Conservation (phyloP, 2,888 invertebrate genomes). For the Scotopteryx bipunctaria region DNA sequence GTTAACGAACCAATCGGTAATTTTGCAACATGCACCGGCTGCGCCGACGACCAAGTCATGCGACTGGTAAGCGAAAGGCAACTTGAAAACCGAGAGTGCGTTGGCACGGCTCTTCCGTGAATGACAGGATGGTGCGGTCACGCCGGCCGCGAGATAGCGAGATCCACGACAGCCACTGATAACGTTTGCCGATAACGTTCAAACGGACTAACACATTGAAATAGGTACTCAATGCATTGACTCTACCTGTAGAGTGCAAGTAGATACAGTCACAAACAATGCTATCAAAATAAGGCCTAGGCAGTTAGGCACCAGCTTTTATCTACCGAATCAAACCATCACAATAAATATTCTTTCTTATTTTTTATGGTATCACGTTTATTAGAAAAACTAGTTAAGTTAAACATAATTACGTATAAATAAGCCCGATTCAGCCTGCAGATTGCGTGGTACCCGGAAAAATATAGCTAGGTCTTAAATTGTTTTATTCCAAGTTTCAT, state of each 20-base stretch:
- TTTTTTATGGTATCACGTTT: slow-evolving; percentile 1
- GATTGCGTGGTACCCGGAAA: too few species aligned
- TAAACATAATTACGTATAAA: too few species aligned
- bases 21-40: slow-evolving; percentile 71
- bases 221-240: slow-evolving; percentile 10
- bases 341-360: not conserved
- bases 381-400: too few species aligned
- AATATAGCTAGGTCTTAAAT: too few species aligned
- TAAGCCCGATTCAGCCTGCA: too few species aligned
- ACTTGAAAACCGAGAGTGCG: slow-evolving; percentile 73
- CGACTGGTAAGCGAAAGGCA: slow-evolving; percentile 73
- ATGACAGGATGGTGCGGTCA: slow-evolving; percentile 68
- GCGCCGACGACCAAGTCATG: slow-evolving; percentile 57
- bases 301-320: not conserved
- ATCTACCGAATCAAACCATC: slow-evolving; percentile 5
- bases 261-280: not conserved
- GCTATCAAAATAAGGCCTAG: slow-evolving; percentile 5
- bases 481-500: too few species aligned
- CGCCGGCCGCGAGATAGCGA: slow-evolving; percentile 69
- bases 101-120: slow-evolving; percentile 72
- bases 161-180: slow-evolving; percentile 72
- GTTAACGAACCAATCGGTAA: slow-evolving; percentile 72
- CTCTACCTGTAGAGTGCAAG: slow-evolving; percentile 6
- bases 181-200: slow-evolving; percentile 63
- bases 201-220: slow-evolving; percentile 47